Base-by-base conservation (phyloP, 2,888 invertebrate genomes). In the Melanophora roralis region DNA sequence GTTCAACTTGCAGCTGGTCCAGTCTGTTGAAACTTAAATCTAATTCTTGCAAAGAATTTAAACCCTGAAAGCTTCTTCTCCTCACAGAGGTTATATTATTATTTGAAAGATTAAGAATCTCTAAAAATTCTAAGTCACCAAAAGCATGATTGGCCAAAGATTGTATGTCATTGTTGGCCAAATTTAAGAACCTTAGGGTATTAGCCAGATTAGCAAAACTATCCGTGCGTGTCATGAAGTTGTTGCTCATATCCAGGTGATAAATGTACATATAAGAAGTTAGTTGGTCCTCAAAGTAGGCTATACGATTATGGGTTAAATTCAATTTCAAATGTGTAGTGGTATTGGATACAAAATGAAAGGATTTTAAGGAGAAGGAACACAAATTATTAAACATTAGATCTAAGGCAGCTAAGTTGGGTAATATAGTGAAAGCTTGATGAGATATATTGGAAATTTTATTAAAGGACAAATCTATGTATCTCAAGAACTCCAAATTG, bases 401-500 rank as follows among this genome's bases (percentile, higher is more conserved):
- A 89, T 97, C 96, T 72, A 97, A 90, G 85, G 94, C 93, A 82
- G 94, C 93, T 84, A 98, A 90, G 86, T 93, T 93, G 21, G 95
- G 94, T 85, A 97, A 91, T 86, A 95, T 94, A 71, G 92, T 91
- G 86, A 97, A 95, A 6, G 96, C 93, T 67, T 93, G 92, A 51
- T 92, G 92, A 77, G 94, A 94, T 84, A 98, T 93, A 82, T 92
- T 92, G 81, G 92, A 92, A 85, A 98, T 92, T 84, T 93, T 91
- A 91, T 98, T 98, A 86, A 95, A 94, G 65, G 96, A 94, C 84
- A 98, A 91, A 88, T 97, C 95, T 85, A 98, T 91, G 86, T 95
- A 95, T 84, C 94, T 93, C 83, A 98, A 92, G 88, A 93, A 94
- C 38, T 94, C 93, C 88, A 97, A 92, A 89, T 95, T 93, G 84